Evolutionary conservation across 2,888 invertebrate species (phyloP), one percentile per base, ranked within the genome.

Genomic region (Habroteleia sp.): DNA sequence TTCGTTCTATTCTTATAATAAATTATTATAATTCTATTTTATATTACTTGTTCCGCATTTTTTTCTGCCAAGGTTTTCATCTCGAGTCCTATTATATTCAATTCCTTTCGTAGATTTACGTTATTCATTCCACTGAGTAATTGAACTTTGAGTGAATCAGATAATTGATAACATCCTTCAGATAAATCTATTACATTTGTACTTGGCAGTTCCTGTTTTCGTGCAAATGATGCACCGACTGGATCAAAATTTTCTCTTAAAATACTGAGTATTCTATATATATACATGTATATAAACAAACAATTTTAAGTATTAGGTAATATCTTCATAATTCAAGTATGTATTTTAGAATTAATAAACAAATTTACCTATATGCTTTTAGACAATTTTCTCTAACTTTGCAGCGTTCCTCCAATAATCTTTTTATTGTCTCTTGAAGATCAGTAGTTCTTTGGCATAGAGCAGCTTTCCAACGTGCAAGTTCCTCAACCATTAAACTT

Each of bases 401-500:
- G 76, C 91, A 91, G 52, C 92, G 90, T 83, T 96, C 95, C 78
- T 94, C 93, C 17, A 95, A 87, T 56, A 95, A 84, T 76, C 91
- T 90, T 85, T 93, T 93, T 74, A 94, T 90, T 25, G 92, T 91
- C 85, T 93, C 92, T 85, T 94, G 93, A 56, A 94, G 89, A 77
- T 93, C 93, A 20, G 92, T 91, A 48, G 93, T 91, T 86, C 93
- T 91, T 78, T 93, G 93, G 8, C 92, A 92, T 14, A 97, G 90
- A 56, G 93, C 91, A 42, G 94, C 94, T 87, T 97, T 96, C 92
- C 96, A 96, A 79, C 93, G 91, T 0, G 96, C 96, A 77, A 97
- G 88, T 89, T 97, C 97, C 89, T 97, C 97, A 0, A 97, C 94
- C 94, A 97, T 95, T 63, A 97, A 92, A 87, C 97, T 97, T 84